Percentiles rank a stretch among this genome's conserved stretches.
Evolutionary conservation across 2,797 vertebrate genomes (phyloP).

Genomic region (Uromys caudimaculatus): DNA sequence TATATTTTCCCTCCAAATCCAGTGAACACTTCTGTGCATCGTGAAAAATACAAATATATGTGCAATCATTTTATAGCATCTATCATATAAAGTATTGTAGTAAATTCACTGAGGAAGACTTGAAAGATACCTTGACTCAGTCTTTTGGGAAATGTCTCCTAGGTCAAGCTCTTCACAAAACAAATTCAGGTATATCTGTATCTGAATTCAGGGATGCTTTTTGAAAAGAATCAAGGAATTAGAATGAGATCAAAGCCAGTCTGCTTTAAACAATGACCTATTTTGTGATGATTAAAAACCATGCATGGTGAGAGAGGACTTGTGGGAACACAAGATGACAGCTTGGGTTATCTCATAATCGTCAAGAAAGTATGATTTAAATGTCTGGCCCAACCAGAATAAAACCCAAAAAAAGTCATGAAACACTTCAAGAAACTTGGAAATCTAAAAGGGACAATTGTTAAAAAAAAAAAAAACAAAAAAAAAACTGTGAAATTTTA

Average conservation of each 20-base stretch:
- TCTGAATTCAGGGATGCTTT: neutral
- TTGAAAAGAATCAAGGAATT: neutral
- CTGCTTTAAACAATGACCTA: neutral
- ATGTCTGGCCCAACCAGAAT: conserved; percentile 9
- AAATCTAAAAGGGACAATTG: conserved; percentile 67
- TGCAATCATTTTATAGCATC: neutral
- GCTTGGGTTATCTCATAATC: neutral
- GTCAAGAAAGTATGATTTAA: conserved; percentile 29
- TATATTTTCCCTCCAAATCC: conserved; percentile 2
- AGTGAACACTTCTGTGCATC: neutral
- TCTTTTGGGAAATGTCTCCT: conserved; percentile 25
- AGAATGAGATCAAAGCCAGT: neutral
- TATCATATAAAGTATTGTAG: neutral
- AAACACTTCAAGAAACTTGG: conserved; percentile 43
- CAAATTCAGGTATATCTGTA: neutral
- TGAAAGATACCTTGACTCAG: neutral
- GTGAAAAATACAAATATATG: neutral
- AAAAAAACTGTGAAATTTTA: conserved; percentile 72
- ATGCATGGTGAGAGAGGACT: neutral
- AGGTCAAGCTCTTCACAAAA: neutral
- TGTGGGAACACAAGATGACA: neutral
- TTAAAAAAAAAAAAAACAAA: neutral
- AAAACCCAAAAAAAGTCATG: neutral
- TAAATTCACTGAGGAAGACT: neutral
- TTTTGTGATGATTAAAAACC: neutral